Percentiles rank a stretch among this genome's conserved stretches.
phyloP scores from a whole-genome alignment of 2,113 vertebrate genomes.

The Hyperopisus bebe region DNA sequence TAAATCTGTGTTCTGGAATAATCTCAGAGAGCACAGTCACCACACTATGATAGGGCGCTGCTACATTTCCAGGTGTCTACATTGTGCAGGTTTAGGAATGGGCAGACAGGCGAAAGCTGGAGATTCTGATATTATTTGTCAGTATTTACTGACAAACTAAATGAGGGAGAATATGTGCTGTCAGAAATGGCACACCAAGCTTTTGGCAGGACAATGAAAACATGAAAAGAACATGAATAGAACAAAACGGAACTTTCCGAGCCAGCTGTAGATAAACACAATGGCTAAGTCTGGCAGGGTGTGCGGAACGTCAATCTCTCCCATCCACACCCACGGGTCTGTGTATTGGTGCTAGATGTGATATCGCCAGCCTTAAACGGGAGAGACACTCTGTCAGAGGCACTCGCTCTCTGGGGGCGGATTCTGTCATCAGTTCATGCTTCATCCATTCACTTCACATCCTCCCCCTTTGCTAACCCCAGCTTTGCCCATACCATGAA shows the following conservation, averaged over 20 bases:
- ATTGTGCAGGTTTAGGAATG: background rate
- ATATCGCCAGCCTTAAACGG: background rate
- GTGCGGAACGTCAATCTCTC: background rate
- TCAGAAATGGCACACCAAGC: background rate
- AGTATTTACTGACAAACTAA: background rate
- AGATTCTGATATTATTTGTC: background rate
- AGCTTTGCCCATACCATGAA: slow-evolving; percentile 45
- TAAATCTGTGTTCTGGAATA: background rate
- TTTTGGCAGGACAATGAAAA: background rate
- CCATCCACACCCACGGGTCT: background rate
- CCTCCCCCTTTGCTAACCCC: slow-evolving; percentile 51
- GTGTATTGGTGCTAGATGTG: background rate
- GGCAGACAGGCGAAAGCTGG: background rate
- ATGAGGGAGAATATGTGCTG: background rate
- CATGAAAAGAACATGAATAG: background rate
- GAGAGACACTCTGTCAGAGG: slow-evolving; percentile 3
- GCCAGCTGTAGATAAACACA: background rate
- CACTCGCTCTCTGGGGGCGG: slow-evolving; percentile 35
- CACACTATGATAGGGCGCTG: background rate
- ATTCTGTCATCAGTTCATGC: slow-evolving; percentile 47
- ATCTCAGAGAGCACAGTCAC: background rate
- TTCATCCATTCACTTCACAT: slow-evolving; percentile 53
- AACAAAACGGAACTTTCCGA: background rate
- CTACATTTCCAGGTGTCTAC: background rate
- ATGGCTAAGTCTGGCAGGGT: background rate